Evolutionary conservation across 2,113 vertebrate species (phyloP), one percentile per base, ranked within the genome.

Genomic region (Hipposideros armiger): DNA sequence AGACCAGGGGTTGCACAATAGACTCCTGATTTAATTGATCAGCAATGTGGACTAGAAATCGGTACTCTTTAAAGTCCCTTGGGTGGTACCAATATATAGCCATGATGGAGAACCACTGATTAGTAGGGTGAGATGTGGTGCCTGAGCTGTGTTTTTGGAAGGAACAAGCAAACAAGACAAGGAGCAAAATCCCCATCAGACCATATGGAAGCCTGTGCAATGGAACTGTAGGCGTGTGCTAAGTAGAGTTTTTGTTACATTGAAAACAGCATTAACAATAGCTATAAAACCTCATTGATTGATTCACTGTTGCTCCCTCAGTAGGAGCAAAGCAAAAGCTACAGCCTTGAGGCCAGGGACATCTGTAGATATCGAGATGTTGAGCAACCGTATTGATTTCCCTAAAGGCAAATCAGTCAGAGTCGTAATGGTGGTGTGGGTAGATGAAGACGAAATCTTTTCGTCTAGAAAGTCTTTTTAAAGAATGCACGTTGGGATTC

Each of bases 391-490:
- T 32, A 26, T 0, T 62, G 17, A 67, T 70, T 87, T 93, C 52
- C 32, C 66, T 50, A 62, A 11, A 76, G 19, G 52, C 76, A 67
- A n/a, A 69, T 47, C 14, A 56, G 11, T 56, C 42, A 85, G 76
- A 52, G 56, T 2, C 10, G 2, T 66, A 74, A 89, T 22, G 19
- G 52, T n/a, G 2, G 4, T 22, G 3, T 76, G n/a, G 40, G 24
- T 26, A 50, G 13, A 74, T 22, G 32, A 47, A 82, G 40, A 78
- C 76, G 50, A 92, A 50, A 76, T 10, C 72, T 42, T 84, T 88
- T 60, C 45, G 24, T 67, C n/a, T 45, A 92, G 84, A 36, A 70
- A 86, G 47, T 80, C 16, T 70, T 76, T 87, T 73, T 58, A 85
- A 95, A 87, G 32, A 72, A 20, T 87, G 42, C 14, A 70, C 20